phyloP scores from a whole-genome alignment of 2,113 vertebrate species.

The Lepus europaeus region DNA sequence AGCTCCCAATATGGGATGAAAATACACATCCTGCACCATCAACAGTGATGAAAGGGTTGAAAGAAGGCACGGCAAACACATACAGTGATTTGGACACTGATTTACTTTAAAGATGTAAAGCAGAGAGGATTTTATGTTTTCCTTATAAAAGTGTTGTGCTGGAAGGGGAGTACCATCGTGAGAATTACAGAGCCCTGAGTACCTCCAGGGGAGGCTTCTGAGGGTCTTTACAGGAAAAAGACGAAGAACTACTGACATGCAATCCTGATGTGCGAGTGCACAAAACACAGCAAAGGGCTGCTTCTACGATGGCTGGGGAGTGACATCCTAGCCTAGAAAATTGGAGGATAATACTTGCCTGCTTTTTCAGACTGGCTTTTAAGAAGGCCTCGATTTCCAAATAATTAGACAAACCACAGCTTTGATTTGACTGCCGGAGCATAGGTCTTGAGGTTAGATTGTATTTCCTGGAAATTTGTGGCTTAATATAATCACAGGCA shows the following conservation, averaged over 20 bases:
- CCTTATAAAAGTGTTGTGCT: background rate
- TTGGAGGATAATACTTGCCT: background rate
- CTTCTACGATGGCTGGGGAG: background rate
- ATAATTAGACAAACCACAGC: background rate
- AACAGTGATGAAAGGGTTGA: background rate
- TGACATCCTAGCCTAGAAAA: background rate
- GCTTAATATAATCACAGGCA: background rate
- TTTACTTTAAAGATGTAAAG: background rate
- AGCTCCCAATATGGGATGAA: background rate
- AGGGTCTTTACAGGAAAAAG: background rate
- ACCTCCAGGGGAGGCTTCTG: background rate
- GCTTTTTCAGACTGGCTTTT: background rate
- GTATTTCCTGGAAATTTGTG: background rate
- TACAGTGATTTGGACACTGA: background rate
- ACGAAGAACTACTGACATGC: background rate
- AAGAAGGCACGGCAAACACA: background rate
- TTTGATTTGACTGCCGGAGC: background rate
- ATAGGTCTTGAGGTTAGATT: background rate
- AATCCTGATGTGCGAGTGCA: background rate
- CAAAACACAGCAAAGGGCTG: background rate
- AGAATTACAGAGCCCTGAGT: background rate
- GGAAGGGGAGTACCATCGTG: background rate
- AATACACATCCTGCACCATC: background rate
- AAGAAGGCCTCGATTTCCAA: background rate
- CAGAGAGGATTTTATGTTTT: slow-evolving; percentile 16